A percentile compares a stretch with the other conserved stretches of the same genome.
phyloP scores from a whole-genome alignment of 1,140 invertebrate species.

The Drosophila ironensis region DNA sequence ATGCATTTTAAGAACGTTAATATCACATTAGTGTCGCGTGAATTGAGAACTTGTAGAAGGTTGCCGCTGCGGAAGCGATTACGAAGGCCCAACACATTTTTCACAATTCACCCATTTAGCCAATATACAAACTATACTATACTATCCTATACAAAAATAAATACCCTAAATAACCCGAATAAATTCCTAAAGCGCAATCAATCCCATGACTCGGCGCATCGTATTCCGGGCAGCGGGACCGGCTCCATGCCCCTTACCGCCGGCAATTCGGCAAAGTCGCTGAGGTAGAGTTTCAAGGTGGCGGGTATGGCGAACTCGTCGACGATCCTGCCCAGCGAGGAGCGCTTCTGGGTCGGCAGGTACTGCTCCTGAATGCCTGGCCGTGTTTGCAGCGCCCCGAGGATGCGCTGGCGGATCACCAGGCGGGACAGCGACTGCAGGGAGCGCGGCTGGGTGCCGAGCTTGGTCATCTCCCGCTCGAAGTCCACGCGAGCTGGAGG shows the following conservation, averaged over 20 bases:
- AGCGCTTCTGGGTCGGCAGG: constrained; percentile 45
- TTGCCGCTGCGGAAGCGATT: constrained; percentile 6
- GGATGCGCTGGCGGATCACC: constrained; percentile 47
- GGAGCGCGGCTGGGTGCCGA: constrained; percentile 36
- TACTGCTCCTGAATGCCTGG: constrained; percentile 41
- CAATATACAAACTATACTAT: constrained; percentile 44
- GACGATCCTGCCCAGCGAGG: constrained; percentile 54
- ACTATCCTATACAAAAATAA: constrained; percentile 18
- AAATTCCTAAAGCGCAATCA: constrained; percentile 48
- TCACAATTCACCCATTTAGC: constrained; percentile 18
- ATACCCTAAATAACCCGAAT: constrained; percentile 49
- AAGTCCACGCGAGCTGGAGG: constrained; percentile 19
- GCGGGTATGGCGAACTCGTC: constrained; percentile 59
- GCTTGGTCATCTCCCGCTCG: constrained; percentile 40
- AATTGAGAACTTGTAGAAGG: constrained; percentile 7
- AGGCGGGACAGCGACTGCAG: constrained; percentile 59
- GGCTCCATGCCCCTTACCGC: constrained; percentile 13
- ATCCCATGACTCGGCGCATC: constrained; percentile 49
- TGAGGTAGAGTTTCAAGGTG: constrained; percentile 60
- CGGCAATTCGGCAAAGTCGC: constrained; percentile 62
- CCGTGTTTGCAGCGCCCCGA: constrained; percentile 28
- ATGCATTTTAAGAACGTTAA: constrained; percentile 29
- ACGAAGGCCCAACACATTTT: constrained; percentile 3
- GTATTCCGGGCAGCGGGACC: background rate
- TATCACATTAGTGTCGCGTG: constrained; percentile 37